These are phyloP conservation scores for Drosophila demipolita DNA, from an alignment of 2,888 invertebrate genomes.

Conservation along the genomic window DNA sequence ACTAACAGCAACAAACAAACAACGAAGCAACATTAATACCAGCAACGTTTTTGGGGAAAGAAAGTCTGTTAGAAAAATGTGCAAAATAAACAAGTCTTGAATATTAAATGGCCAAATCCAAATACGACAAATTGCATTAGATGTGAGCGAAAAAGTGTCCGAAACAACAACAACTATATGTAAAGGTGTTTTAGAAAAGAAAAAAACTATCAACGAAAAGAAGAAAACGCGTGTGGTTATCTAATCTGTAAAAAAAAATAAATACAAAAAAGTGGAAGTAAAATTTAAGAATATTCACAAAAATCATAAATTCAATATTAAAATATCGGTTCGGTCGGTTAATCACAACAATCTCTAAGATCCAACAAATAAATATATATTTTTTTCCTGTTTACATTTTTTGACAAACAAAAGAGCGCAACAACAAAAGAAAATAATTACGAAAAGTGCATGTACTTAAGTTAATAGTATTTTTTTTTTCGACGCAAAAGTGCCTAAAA, in stretches of 20 bases:
- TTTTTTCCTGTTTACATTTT: conserved; percentile 34
- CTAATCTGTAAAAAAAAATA: conserved; percentile 62
- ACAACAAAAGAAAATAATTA: neutral
- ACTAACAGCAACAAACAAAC: conserved; percentile 37
- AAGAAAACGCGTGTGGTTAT: conserved; percentile 75
- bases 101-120: conserved; percentile 4
- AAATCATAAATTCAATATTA: conserved; percentile 18
- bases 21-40: conserved; percentile 24
- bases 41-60: conserved; percentile 12
- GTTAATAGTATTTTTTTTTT: conserved; percentile 9
- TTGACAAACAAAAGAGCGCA: conserved; percentile 6
- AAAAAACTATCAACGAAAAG: conserved; percentile 35
- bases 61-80: conserved; percentile 30
- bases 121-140: conserved; percentile 10
- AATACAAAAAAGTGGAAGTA: conserved; percentile 23
- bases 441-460: conserved; percentile 22
- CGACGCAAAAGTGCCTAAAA: conserved; percentile 15
- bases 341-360: conserved; percentile 10
- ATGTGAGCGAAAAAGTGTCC: conserved; percentile 12
- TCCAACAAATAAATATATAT: neutral
- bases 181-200: conserved; percentile 19
- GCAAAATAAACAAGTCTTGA: conserved; percentile 30
- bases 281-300: conserved; percentile 24
- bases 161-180: conserved; percentile 3
- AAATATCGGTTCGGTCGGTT: conserved; percentile 30